Evolutionary conservation across 2,888 invertebrate genomes (phyloP), one percentile per base, ranked within the genome.

Genomic region (Petrolisthes cinctipes): DNA sequence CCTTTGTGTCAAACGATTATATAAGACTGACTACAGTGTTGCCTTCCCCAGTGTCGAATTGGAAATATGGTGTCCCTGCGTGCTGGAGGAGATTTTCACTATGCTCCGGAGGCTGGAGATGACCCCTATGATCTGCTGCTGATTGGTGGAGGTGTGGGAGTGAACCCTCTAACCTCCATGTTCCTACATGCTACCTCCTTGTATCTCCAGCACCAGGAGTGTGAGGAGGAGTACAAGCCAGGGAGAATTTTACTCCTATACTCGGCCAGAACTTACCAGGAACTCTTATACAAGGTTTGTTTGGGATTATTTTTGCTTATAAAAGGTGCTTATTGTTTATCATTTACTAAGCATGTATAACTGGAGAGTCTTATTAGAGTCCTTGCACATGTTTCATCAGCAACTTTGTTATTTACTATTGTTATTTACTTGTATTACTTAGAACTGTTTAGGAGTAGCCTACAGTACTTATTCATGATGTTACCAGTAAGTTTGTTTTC

Each of bases 111-210:
- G 5, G 4, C 17, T 23, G 61, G 37, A 4, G 79, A 76, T 14
- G 83, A 91, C 4, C 86, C 90, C 5, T 83, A 90, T 4, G 91
- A 92, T 83, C 89, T 93, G 11, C 91, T 93, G 56, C 91, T 93
- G 23, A 91, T 94, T 61, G 94, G 93, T 11, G 94, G 94, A 6
- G 94, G 94, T 1, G 93, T 94, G 17, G 94, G 94, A 6, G 93
- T 94, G 53, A 94, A 93, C 90, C 94, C 94, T 37, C 90, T 94
- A 7, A 91, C 92, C 73, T 93, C 93, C 57, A 93, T 93, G 85
- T 82, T 92, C 23, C 91, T 91, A 76, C 92, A 93, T 89, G 91
- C 92, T 37, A 86, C 91, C 56, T 91, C 92, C 85, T 78, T 92
- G n/a, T 86, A 89, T 11, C 68, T 20, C 7, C 53, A 53, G 71